phyloP scores from a whole-genome alignment of 2,888 invertebrate species.

The Argyresthia albistria region DNA sequence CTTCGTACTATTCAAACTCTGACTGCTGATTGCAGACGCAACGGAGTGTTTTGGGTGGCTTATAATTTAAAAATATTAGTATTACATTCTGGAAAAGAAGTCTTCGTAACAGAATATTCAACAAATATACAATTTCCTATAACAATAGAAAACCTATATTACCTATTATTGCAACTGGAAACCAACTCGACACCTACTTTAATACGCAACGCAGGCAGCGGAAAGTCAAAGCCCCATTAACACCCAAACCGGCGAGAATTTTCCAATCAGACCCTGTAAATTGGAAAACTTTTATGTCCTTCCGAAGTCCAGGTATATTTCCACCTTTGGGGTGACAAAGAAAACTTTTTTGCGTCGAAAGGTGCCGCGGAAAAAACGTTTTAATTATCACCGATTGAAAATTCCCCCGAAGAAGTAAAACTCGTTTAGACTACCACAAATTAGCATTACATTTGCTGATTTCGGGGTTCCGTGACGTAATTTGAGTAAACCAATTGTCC shows the following conservation, averaged over 20 bases:
- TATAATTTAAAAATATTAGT: too few species aligned
- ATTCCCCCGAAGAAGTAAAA: constrained; percentile 21
- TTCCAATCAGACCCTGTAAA: constrained; percentile 68
- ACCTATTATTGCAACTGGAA: neutral
- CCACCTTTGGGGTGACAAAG: constrained; percentile 36
- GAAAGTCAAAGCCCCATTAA: constrained; percentile 64
- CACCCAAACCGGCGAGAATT: constrained; percentile 66
- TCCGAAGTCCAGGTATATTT: constrained; percentile 69
- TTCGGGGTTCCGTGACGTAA: neutral
- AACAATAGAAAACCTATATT: neutral
- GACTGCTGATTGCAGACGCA: neutral
- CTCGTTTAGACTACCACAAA: constrained; percentile 17
- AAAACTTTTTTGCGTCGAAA: constrained; percentile 41
- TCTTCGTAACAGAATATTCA: neutral
- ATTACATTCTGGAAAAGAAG: neutral
- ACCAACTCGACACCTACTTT: constrained; percentile 15
- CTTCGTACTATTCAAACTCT: neutral
- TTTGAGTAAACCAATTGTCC: neutral
- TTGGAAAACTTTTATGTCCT: constrained; percentile 72
- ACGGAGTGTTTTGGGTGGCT: neutral
- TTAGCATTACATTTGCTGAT: constrained; percentile 6
- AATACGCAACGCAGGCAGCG: constrained; percentile 20
- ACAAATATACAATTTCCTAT: neutral
- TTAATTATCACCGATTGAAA: constrained; percentile 43
- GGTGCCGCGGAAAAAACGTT: constrained; percentile 35